Percentiles rank a stretch among this genome's conserved stretches.
These are phyloP conservation scores for Platycnemis pennipes DNA, from an alignment of 2,888 invertebrate genomes.

Conservation along the genomic window DNA sequence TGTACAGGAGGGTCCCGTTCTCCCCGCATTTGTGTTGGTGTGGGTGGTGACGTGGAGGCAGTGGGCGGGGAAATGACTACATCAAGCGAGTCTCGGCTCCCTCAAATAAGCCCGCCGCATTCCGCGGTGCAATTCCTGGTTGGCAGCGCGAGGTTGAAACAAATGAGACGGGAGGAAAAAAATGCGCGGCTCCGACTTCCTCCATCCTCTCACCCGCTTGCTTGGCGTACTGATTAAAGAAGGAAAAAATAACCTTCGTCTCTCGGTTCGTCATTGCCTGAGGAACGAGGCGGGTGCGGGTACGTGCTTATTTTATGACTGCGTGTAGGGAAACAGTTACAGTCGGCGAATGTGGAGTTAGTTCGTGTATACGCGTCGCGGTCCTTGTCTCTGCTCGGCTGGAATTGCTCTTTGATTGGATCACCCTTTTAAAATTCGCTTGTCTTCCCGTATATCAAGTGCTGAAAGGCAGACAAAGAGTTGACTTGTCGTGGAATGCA, in stretches of 20 bases:
- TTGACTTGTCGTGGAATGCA: too few relatives aligned
- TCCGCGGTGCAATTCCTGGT: not conserved
- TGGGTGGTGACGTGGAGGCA: not conserved
- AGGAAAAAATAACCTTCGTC: not conserved
- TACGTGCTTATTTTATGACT: not conserved
- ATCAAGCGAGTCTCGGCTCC: not conserved
- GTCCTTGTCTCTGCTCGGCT: not conserved
- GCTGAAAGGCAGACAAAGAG: too few relatives aligned
- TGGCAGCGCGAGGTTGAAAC: not conserved
- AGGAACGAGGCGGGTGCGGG: not conserved
- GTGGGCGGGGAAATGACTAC: not conserved
- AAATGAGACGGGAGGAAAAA: not conserved
- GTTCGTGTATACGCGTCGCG: not conserved
- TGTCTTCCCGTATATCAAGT: not conserved
- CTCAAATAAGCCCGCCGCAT: conserved; percentile 3
- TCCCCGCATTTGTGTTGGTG: not conserved
- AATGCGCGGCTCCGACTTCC: not conserved
- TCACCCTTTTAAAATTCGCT: not conserved
- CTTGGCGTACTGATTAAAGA: not conserved
- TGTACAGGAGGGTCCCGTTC: not conserved
- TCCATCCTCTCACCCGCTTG: not conserved
- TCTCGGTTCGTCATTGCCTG: not conserved
- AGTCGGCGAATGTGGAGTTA: not conserved
- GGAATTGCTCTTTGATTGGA: not conserved
- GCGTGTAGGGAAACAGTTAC: not conserved